Evolutionary conservation across 2,113 vertebrate genomes (phyloP).

Genomic region (Psephotus haematonotus): DNA sequence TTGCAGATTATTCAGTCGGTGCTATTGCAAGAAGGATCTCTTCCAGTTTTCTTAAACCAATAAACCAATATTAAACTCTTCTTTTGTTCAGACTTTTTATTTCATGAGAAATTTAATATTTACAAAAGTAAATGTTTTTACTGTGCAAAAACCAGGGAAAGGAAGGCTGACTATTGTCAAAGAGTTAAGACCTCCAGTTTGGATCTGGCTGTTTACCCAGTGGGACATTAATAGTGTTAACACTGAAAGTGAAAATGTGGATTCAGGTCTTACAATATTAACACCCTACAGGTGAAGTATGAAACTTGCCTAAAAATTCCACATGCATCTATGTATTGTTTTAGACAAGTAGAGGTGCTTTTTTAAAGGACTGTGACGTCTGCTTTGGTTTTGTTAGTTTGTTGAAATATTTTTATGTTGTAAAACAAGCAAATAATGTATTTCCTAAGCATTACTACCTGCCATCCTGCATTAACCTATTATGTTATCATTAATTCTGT

Average conservation of each 20-base stretch:
- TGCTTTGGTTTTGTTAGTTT: not conserved
- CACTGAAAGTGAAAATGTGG: conserved; percentile 61
- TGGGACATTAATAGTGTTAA: conserved; percentile 69
- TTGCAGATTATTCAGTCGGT: not conserved
- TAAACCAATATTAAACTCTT: not conserved
- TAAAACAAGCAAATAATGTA: not conserved
- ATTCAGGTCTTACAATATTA: conserved; percentile 52
- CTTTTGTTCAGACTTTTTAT: not conserved
- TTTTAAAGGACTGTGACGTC: not conserved
- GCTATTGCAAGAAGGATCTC: not conserved
- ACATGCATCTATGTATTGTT: not conserved
- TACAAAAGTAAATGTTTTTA: not conserved
- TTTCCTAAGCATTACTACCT: not conserved
- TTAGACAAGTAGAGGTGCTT: conserved; percentile 26
- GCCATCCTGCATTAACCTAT: not conserved
- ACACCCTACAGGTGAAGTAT: conserved; percentile 46
- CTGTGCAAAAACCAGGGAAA: not conserved
- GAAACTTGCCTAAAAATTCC: conserved; percentile 49
- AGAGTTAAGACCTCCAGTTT: not conserved
- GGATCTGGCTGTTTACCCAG: conserved; percentile 42
- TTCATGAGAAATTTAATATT: not conserved
- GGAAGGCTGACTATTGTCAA: not conserved
- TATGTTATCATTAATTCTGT: not conserved
- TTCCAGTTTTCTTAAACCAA: not conserved
- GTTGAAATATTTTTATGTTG: not conserved